A percentile compares a stretch with the other conserved stretches of the same genome.
phyloP scores from a whole-genome alignment of 2,888 invertebrate species.

The Tiliacea citrago region DNA sequence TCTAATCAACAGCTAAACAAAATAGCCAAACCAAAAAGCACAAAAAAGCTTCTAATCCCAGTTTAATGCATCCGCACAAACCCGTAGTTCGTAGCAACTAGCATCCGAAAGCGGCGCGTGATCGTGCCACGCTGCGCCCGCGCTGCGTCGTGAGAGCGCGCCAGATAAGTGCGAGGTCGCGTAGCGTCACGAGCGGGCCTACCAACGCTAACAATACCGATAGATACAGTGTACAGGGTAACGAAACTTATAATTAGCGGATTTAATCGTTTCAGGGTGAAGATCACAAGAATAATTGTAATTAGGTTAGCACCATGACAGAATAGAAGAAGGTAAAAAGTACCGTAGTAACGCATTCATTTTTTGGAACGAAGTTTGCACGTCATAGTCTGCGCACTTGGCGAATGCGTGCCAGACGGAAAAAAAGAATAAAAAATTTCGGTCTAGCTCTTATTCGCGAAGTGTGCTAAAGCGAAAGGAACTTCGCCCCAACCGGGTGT shows the following conservation, averaged over 20 bases:
- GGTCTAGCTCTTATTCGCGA: too few species aligned
- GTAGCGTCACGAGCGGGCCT: slow-evolving; percentile 82
- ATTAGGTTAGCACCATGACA: background rate
- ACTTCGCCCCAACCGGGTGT: too few species aligned
- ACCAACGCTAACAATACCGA: slow-evolving; percentile 63
- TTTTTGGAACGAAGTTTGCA: background rate
- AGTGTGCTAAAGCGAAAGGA: too few species aligned
- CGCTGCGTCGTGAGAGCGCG: slow-evolving; percentile 86
- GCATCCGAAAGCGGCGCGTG: slow-evolving; percentile 68
- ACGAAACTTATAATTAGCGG: slow-evolving; percentile 48
- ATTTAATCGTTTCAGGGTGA: slow-evolving; percentile 27
- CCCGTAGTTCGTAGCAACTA: slow-evolving; percentile 77
- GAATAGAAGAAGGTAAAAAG: background rate
- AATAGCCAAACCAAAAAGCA: background rate
- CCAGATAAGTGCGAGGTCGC: slow-evolving; percentile 89
- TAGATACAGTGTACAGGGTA: slow-evolving; percentile 34
- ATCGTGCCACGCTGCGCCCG: slow-evolving; percentile 81
- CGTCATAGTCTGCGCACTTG: too few species aligned
- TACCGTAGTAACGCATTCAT: background rate
- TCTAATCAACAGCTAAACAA: background rate
- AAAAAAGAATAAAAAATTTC: too few species aligned
- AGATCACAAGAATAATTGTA: background rate
- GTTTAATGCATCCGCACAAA: slow-evolving; percentile 65
- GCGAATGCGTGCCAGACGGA: too few species aligned
- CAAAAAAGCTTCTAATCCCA: slow-evolving; percentile 39